Evolutionary conservation across 2,888 invertebrate species (phyloP).

Genomic region (Latheticus oryzae): DNA sequence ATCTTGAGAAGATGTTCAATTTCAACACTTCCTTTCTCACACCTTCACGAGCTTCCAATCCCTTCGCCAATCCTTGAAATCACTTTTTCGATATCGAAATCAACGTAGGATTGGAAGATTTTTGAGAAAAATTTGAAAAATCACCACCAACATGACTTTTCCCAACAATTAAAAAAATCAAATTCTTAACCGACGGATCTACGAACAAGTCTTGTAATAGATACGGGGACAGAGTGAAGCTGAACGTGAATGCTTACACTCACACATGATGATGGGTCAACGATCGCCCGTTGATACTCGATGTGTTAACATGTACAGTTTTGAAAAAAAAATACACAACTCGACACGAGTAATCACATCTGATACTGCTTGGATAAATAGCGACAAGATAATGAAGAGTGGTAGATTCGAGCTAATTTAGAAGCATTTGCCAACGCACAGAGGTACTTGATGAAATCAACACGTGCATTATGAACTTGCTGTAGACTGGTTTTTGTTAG

Average conservation of each 20-base stretch:
- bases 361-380: slow-evolving; percentile 10
- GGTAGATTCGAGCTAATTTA: slow-evolving; percentile 8
- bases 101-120: slow-evolving; percentile 2
- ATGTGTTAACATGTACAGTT: slow-evolving; percentile 40
- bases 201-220: slow-evolving; percentile 34
- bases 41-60: slow-evolving; percentile 43
- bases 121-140: no score
- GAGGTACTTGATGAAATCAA: slow-evolving; percentile 2
- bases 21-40: slow-evolving; percentile 50
- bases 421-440: slow-evolving; percentile 10
- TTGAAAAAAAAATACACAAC: slow-evolving; percentile 31
- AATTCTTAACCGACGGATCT: slow-evolving; percentile 23
- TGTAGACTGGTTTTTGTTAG: no score
- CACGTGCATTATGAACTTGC: slow-evolving; percentile 22
- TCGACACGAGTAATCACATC: slow-evolving; percentile 32
- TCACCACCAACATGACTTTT: no score
- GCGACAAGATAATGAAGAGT: slow-evolving; percentile 15
- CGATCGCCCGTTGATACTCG: slow-evolving; percentile 37
- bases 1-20: slow-evolving; percentile 42
- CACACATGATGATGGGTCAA: slow-evolving; percentile 42
- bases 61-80: slow-evolving; percentile 41
- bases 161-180: no score
- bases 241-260: slow-evolving; percentile 35
- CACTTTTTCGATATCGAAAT: slow-evolving; percentile 39
- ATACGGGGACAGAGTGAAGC: slow-evolving; percentile 35